Conservation (phyloP, 2,888 invertebrate genomes). For the Aporophyla nigra region DNA sequence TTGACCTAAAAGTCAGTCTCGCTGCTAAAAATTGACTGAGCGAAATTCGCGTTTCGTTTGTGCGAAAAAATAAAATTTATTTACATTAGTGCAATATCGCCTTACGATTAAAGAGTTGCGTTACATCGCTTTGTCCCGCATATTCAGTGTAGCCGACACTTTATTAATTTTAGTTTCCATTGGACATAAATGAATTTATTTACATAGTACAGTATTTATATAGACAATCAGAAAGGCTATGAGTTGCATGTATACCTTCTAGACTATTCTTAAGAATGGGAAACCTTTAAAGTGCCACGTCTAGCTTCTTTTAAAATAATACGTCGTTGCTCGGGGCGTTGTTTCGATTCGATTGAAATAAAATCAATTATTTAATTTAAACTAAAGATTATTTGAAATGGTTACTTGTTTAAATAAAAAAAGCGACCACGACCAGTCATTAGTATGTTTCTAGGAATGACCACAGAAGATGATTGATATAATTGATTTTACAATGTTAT, state of each 20-base stretch:
- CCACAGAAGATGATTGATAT: not conserved
- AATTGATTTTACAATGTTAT: not conserved
- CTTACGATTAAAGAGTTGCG: conserved; percentile 23
- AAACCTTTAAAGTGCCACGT: conserved; percentile 73
- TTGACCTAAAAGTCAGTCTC: not conserved
- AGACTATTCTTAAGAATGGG: conserved; percentile 48
- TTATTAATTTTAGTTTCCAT: conserved; percentile 78
- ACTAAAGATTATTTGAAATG: conserved; percentile 3
- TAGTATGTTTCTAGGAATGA: not conserved
- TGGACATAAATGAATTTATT: conserved; percentile 83
- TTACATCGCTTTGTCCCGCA: conserved; percentile 26
- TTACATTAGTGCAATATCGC: conserved; percentile 52
- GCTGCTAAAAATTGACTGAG: conserved; percentile 20
- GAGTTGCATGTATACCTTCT: conserved; percentile 71
- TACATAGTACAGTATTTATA: conserved; percentile 71
- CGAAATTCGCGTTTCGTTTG: conserved; percentile 24
- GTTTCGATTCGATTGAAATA: conserved; percentile 61
- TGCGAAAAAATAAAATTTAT: conserved; percentile 38
- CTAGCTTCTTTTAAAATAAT: conserved; percentile 78
- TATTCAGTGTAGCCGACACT: conserved; percentile 66
- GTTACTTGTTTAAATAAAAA: not conserved
- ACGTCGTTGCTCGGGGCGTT: conserved; percentile 78
- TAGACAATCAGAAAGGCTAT: conserved; percentile 73
- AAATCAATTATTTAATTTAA: conserved; percentile 38
- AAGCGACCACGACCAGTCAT: not conserved